These are phyloP conservation scores for Drosophila nigrodunni DNA, from an alignment of 1,140 invertebrate genomes.

Conservation along the genomic window DNA sequence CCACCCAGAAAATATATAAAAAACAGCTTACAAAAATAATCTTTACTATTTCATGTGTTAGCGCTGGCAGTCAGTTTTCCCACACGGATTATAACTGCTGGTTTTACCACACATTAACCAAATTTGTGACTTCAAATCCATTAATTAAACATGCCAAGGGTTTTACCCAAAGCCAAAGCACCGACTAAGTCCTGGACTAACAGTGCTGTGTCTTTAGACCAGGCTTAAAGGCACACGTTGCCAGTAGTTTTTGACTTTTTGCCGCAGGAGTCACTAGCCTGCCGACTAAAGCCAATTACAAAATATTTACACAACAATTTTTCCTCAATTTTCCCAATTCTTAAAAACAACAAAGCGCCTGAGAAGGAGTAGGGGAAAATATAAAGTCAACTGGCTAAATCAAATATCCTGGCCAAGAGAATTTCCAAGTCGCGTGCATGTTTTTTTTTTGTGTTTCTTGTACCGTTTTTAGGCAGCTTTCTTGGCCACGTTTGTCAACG, in stretches of 20 bases:
- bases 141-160: slow-evolving; percentile 30
- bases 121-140: slow-evolving; percentile 5
- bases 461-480: slow-evolving; percentile 40
- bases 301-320: slow-evolving; percentile 68
- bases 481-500: slow-evolving; percentile 26
- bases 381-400: slow-evolving; percentile 43
- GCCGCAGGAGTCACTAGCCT: slow-evolving; percentile 36
- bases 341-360: slow-evolving; percentile 28
- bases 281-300: slow-evolving; percentile 63
- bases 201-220: not conserved
- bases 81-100: slow-evolving; percentile 15
- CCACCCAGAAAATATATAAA: not conserved
- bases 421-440: slow-evolving; percentile 25
- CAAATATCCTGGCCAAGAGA: slow-evolving; percentile 45
- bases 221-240: slow-evolving; percentile 43
- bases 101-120: slow-evolving; percentile 44
- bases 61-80: not conserved
- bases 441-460: slow-evolving; percentile 12
- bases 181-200: slow-evolving; percentile 25
- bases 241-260: slow-evolving; percentile 27
- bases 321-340: slow-evolving; percentile 58
- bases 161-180: slow-evolving; percentile 28
- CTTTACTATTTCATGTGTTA: slow-evolving; percentile 2
- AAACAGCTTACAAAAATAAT: not conserved
- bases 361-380: slow-evolving; percentile 3